Conservation (phyloP, 2,888 invertebrate genomes). For the Perithous albicinctus region DNA sequence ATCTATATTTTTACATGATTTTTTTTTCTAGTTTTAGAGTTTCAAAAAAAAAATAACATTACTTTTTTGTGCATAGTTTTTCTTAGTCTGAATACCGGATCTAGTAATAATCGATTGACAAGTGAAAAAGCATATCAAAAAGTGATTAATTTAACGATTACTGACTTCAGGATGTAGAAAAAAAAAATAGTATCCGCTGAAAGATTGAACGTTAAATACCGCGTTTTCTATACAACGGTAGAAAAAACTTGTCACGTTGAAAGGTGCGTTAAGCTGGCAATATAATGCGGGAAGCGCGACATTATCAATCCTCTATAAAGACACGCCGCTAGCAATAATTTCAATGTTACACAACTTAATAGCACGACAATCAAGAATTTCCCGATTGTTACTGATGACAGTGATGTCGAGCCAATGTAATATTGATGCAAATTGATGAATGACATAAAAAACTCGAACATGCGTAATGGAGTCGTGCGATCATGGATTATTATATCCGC, state of each 20-base stretch:
- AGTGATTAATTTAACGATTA: neutral
- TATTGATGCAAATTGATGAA: slow-evolving; percentile 55
- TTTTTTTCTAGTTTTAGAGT: neutral
- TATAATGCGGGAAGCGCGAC: slow-evolving; percentile 14
- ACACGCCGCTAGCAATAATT: slow-evolving; percentile 10
- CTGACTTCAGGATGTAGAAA: neutral
- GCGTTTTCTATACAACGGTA: neutral
- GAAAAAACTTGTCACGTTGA: slow-evolving; percentile 25
- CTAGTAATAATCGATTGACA: neutral
- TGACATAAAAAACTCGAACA: slow-evolving; percentile 18
- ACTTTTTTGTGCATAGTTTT: neutral
- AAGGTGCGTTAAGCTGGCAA: too few species aligned
- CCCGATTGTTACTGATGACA: slow-evolving; percentile 52
- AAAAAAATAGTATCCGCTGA: neutral
- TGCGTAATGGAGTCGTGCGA: slow-evolving; percentile 1
- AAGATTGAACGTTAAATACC: neutral
- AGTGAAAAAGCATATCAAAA: neutral
- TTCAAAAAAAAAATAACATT: too few species aligned
- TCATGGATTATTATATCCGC: slow-evolving; percentile 38
- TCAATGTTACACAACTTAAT: slow-evolving; percentile 43
- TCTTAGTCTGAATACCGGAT: neutral
- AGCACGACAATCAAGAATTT: slow-evolving; percentile 36
- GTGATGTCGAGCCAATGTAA: slow-evolving; percentile 39
- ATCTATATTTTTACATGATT: neutral
- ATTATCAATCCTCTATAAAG: neutral